Percentiles rank a stretch among this genome's conserved stretches.
phyloP scores from a whole-genome alignment of 2,797 vertebrate genomes.

The Enteromius paludinosus region DNA sequence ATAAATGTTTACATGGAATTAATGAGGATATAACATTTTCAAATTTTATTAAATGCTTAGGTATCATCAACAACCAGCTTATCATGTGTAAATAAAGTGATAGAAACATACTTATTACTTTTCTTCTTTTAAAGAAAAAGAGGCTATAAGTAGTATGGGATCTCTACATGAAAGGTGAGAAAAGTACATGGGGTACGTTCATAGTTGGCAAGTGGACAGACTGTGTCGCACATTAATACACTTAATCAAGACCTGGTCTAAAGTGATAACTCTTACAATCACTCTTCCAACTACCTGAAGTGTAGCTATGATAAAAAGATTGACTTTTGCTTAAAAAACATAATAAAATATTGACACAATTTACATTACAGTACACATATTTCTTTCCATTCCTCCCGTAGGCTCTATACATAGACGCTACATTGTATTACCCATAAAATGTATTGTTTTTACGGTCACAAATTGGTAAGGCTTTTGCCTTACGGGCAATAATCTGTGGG shows the following conservation, averaged over 20 bases:
- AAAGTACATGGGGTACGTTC: conserved; percentile 71
- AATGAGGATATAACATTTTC: conserved; percentile 74
- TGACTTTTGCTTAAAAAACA: conserved; percentile 72
- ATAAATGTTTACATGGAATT: conserved; percentile 52
- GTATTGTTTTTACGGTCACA: conserved; percentile 57
- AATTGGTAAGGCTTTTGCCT: conserved; percentile 37
- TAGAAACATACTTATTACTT: conserved; percentile 81
- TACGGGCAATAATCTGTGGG: not conserved
- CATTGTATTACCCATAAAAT: conserved; percentile 72
- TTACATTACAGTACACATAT: conserved; percentile 80
- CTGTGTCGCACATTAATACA: conserved; percentile 82
- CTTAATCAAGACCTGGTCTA: conserved; percentile 76
- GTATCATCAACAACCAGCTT: conserved; percentile 84
- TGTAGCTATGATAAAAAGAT: conserved; percentile 82
- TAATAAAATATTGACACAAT: conserved; percentile 76
- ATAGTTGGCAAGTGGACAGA: conserved; percentile 79
- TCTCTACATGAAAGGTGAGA: conserved; percentile 73
- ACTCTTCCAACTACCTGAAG: conserved; percentile 72
- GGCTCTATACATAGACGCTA: conserved; percentile 81
- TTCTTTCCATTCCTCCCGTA: conserved; percentile 72
- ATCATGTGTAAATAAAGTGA: conserved; percentile 83
- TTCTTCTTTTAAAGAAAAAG: conserved; percentile 74
- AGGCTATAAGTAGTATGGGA: conserved; percentile 78
- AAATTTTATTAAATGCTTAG: conserved; percentile 85
- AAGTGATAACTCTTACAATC: conserved; percentile 78